A percentile compares a stretch with the other conserved stretches of the same genome.
These are phyloP conservation scores for Anseranas semipalmata DNA, from an alignment of 2,113 vertebrate genomes.

Conservation along the genomic window DNA sequence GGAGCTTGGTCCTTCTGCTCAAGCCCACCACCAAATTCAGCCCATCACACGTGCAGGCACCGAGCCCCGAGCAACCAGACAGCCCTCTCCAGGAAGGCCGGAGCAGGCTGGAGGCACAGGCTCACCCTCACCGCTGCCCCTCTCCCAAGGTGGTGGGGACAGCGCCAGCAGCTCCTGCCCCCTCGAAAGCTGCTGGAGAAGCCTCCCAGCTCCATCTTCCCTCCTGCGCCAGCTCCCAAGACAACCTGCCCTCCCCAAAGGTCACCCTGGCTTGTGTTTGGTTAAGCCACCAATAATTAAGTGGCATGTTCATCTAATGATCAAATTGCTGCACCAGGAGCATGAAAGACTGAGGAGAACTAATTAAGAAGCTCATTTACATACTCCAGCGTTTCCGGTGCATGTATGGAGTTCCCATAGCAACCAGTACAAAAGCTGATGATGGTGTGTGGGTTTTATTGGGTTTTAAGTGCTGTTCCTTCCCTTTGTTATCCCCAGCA, in stretches of 20 bases:
- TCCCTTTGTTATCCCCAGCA: slow-evolving; percentile 61
- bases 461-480: slow-evolving; percentile 47
- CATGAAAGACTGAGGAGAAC: slow-evolving; percentile 52
- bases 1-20: neutral
- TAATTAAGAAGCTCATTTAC: slow-evolving; percentile 71
- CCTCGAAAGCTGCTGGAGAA: neutral
- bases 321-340: slow-evolving; percentile 27
- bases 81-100: neutral
- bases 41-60: accelerated
- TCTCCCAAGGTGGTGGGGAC: neutral
- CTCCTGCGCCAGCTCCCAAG: neutral
- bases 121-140: neutral
- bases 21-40: neutral
- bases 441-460: slow-evolving; percentile 39
- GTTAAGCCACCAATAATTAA: slow-evolving; percentile 49
- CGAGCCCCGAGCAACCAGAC: accelerated
- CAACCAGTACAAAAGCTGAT: slow-evolving; percentile 64
- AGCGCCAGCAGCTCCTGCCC: neutral
- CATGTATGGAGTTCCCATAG: slow-evolving; percentile 73
- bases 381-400: slow-evolving; percentile 64
- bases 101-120: neutral
- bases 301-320: slow-evolving; percentile 58
- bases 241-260: neutral
- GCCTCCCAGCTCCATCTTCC: neutral
- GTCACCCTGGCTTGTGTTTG: slow-evolving; percentile 46